Evolutionary conservation across 2,797 vertebrate genomes (phyloP).

Genomic region (Melanotaenia boesemani): DNA sequence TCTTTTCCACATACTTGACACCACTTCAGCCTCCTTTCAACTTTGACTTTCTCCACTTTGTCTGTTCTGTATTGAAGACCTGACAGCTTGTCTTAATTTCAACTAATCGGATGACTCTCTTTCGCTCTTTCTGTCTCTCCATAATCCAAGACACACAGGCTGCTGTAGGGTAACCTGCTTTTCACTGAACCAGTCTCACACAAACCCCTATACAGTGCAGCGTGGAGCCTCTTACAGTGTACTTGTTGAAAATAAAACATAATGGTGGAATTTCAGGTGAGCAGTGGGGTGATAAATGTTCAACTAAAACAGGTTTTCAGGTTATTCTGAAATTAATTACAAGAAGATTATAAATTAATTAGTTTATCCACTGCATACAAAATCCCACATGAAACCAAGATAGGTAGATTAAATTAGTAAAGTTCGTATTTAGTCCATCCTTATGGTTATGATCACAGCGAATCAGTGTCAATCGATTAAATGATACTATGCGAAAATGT

Average conservation of each 20-base stretch:
- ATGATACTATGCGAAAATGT: background rate
- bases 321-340: background rate
- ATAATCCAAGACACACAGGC: slow-evolving; percentile 73
- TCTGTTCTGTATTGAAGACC: slow-evolving; percentile 40
- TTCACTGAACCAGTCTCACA: slow-evolving; percentile 17
- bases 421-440: background rate
- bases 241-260: slow-evolving; percentile 66
- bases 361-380: background rate
- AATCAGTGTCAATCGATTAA: slow-evolving; percentile 5
- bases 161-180: slow-evolving; percentile 63
- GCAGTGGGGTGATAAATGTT: background rate
- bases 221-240: slow-evolving; percentile 2
- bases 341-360: background rate
- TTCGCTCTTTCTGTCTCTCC: slow-evolving; percentile 47
- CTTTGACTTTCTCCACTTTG: slow-evolving; percentile 73
- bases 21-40: slow-evolving; percentile 34
- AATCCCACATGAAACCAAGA: background rate
- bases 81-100: slow-evolving; percentile 76
- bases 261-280: background rate
- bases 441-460: background rate
- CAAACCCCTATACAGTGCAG: slow-evolving; percentile 4
- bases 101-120: slow-evolving; percentile 81
- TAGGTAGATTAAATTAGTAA: background rate
- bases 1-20: slow-evolving; percentile 9
- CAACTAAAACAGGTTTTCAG: background rate